Evolutionary conservation across 1,140 invertebrate genomes (phyloP).

Genomic region (Trachelipus rathkii): DNA sequence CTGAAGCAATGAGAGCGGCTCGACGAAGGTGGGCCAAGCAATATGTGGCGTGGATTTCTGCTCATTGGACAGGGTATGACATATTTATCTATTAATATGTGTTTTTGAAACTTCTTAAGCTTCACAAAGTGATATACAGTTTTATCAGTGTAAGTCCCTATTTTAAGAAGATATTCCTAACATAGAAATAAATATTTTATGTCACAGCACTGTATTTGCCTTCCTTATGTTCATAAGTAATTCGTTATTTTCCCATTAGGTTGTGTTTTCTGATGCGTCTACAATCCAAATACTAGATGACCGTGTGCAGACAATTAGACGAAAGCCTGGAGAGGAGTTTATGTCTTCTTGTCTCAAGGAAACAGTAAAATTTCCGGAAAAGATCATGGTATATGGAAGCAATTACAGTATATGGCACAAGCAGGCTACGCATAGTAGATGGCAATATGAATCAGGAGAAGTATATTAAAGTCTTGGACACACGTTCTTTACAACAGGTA

Average conservation of each 20-base stretch:
- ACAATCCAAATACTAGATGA: constrained; percentile 11
- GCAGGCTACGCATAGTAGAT: constrained; percentile 41
- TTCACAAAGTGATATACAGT: neutral
- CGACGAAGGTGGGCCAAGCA: neutral
- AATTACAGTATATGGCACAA: constrained; percentile 33
- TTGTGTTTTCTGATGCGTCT: constrained; percentile 1
- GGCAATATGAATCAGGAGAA: constrained; percentile 39
- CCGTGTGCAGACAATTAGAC: neutral
- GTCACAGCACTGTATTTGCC: neutral
- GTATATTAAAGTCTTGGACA: too few relatives aligned
- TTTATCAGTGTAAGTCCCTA: neutral
- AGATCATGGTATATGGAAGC: constrained; percentile 43
- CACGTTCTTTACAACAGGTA: constrained; percentile 32
- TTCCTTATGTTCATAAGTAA: neutral
- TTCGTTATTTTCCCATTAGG: neutral
- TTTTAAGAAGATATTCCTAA: neutral
- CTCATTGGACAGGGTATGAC: neutral
- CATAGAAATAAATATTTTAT: neutral
- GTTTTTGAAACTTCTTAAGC: neutral
- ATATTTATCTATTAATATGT: neutral
- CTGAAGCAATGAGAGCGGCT: neutral
- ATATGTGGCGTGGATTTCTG: neutral
- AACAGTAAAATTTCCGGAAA: constrained; percentile 2
- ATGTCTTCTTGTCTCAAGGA: neutral
- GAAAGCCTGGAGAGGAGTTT: neutral